A percentile compares a stretch with the other conserved stretches of the same genome.
Evolutionary conservation across 2,797 vertebrate genomes (phyloP).

Genomic region (Capromys pilorides): DNA sequence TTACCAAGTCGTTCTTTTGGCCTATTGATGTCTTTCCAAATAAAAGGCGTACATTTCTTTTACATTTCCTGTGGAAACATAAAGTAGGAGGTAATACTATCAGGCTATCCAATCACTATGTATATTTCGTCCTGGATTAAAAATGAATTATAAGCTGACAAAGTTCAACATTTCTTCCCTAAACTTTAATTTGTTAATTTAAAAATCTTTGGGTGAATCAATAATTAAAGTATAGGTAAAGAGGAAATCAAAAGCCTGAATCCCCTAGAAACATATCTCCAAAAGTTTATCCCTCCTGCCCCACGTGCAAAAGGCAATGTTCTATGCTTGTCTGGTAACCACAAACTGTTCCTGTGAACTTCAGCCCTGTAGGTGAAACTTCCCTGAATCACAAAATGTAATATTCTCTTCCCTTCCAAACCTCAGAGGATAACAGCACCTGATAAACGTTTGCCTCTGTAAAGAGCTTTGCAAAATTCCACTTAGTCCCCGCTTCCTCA

Average conservation of each 20-base stretch:
- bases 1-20: background rate
- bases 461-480: background rate
- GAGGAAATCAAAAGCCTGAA: background rate
- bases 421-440: background rate
- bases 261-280: background rate
- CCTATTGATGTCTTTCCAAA: background rate
- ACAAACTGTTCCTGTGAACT: background rate
- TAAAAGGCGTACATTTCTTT: background rate
- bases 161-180: background rate
- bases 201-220: background rate
- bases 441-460: background rate
- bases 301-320: background rate
- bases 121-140: background rate
- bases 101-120: background rate
- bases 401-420: background rate
- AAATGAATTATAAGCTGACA: background rate
- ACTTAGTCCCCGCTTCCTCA: background rate
- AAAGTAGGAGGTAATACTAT: background rate
- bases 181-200: background rate
- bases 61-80: background rate
- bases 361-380: background rate
- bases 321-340: background rate
- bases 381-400: background rate
- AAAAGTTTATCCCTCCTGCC: background rate
- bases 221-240: background rate